These are phyloP conservation scores for Anhinga anhinga DNA, from an alignment of 2,113 vertebrate genomes.

Conservation along the genomic window DNA sequence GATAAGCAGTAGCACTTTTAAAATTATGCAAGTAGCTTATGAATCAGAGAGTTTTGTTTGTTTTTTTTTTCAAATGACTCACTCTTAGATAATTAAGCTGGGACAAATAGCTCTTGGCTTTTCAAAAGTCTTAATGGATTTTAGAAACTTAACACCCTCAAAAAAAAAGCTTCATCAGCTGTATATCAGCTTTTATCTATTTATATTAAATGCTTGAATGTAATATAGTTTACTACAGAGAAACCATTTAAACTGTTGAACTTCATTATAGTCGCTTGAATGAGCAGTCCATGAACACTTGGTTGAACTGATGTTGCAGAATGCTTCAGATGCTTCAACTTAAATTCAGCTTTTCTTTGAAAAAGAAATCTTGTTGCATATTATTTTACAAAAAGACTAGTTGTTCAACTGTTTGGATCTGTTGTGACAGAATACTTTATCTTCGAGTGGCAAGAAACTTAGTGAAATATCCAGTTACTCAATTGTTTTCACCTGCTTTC, in stretches of 20 bases:
- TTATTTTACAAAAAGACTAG: neutral
- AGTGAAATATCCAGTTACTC: neutral
- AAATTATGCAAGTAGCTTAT: neutral
- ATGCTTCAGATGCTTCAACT: neutral
- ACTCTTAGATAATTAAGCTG: neutral
- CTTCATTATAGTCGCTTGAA: rapidly evolving
- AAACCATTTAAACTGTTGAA: neutral
- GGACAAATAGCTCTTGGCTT: neutral
- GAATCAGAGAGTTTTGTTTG: neutral
- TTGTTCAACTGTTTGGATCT: neutral
- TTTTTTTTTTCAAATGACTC: neutral
- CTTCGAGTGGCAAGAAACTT: neutral
- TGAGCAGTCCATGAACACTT: neutral
- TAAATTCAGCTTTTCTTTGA: neutral
- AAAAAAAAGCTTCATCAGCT: neutral
- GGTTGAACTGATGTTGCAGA: neutral
- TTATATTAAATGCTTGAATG: neutral
- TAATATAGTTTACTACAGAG: neutral
- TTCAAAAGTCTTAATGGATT: neutral
- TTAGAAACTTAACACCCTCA: neutral
- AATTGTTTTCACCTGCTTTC: neutral
- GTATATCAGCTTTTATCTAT: neutral
- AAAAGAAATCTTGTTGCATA: neutral
- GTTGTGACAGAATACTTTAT: neutral
- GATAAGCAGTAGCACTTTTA: neutral